Evolutionary conservation across 35 echinoderm and acorn worm species (phyloP), one percentile per base, ranked within the genome.

Genomic region (Apostichopus parvimensis): DNA sequence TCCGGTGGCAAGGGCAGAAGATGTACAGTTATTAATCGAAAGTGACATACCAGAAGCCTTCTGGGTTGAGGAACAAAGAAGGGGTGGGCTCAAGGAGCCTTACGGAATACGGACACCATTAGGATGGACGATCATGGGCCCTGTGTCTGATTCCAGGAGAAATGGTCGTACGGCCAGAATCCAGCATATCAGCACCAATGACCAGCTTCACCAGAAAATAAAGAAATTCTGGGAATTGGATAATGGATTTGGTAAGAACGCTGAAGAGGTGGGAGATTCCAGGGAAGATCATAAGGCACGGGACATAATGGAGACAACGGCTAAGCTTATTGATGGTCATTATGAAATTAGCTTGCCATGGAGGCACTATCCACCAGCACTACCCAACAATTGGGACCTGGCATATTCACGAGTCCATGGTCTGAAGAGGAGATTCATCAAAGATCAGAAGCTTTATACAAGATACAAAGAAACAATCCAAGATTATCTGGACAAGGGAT

Each of bases 51-150:
- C 95, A 65, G 94, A 95, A 21, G 95, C 92, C 2, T 93, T 91
- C 55, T 95, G 92, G 95, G 92, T 91, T 12, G 70, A 77, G 15
- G 95, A 95, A 77, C 85, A 95, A 90, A 53, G 95, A 91, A 78
- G 70, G 57, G 95, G 92, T 4, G 87, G 86, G 15, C 56, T 14
- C 8, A 94, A 91, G 18, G 87, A 90, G 65, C 88, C 88, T 22
- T 91, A 91, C 81, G 93, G 78, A 6, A 60, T 83, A 15, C 87
- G 87, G 5, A 90, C 87, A 10, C 85, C 62, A 18, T 64, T 93
- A 25, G n/a, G n/a, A n/a, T n/a, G n/a, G n/a, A n/a, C n/a, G n/a
- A n/a, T n/a, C n/a, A n/a, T n/a, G n/a, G n/a, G n/a, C n/a, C n/a
- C n/a, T n/a, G n/a, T n/a, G n/a, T n/a, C n/a, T n/a, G n/a, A n/a